These are phyloP conservation scores for Naso thynnoides DNA, from an alignment of 2,797 vertebrate species.

Conservation along the genomic window DNA sequence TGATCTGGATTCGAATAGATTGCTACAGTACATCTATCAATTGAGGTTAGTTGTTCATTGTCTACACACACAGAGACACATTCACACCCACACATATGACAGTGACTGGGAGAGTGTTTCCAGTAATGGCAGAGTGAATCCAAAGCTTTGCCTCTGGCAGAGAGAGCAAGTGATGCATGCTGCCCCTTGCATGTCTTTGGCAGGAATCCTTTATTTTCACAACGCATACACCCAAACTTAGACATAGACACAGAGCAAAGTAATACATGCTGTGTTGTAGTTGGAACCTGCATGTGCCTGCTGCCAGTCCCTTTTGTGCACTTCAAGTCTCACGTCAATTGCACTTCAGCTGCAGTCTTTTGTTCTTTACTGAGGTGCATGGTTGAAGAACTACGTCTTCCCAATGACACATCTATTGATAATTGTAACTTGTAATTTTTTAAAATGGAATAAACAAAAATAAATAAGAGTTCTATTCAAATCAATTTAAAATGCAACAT, in stretches of 20 bases:
- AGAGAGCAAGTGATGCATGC: conserved; percentile 75
- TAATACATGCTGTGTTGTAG: conserved; percentile 26
- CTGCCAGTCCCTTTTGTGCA: conserved; percentile 48
- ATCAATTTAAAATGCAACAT: not conserved
- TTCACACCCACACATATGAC: conserved; percentile 33
- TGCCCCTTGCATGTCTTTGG: conserved; percentile 69
- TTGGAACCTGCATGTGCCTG: conserved; percentile 66
- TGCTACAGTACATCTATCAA: conserved; percentile 31
- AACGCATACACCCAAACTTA: conserved; percentile 3
- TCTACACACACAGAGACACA: conserved; percentile 37
- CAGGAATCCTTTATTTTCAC: conserved; percentile 55
- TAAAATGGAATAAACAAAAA: not conserved
- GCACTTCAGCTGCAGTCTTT: conserved; percentile 7
- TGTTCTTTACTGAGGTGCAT: conserved; percentile 34
- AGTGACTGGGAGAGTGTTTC: conserved; percentile 65
- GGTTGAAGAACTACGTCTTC: conserved; percentile 50
- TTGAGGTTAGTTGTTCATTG: conserved; percentile 34
- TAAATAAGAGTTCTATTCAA: not conserved
- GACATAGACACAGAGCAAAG: conserved; percentile 17
- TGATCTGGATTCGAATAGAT: conserved; percentile 45
- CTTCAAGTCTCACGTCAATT: conserved; percentile 29
- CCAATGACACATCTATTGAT: not conserved
- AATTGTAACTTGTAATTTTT: not conserved
- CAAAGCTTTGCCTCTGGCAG: conserved; percentile 63
- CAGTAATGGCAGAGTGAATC: conserved; percentile 46